phyloP scores from a whole-genome alignment of 2,888 invertebrate species.

The Cryptophagus acutangulus region DNA sequence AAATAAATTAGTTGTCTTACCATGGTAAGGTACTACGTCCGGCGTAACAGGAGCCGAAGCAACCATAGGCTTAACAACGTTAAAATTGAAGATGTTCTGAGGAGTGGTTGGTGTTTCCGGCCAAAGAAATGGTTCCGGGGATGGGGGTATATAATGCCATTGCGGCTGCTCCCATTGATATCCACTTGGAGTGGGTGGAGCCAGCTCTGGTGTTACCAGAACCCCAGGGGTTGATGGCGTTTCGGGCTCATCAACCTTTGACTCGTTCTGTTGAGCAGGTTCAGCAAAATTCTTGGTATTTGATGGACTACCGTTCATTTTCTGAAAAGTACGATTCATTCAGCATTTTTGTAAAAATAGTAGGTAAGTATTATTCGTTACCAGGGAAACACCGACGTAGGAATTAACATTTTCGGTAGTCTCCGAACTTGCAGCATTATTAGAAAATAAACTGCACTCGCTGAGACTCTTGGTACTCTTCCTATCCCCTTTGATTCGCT shows the following conservation, averaged over 20 bases:
- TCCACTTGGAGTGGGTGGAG: constrained; percentile 12
- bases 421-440: no score
- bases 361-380: constrained; percentile 22
- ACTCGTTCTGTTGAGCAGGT: no score
- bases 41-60: constrained; percentile 38
- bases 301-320: no score
- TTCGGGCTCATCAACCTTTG: no score
- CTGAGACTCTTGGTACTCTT: constrained; percentile 27
- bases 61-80: constrained; percentile 34
- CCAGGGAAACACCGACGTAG: constrained; percentile 36
- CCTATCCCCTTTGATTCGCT: constrained; percentile 31
- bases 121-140: constrained; percentile 28
- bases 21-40: constrained; percentile 34
- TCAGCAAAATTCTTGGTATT: no score
- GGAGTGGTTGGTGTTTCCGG: constrained; percentile 25
- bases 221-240: constrained; percentile 18
- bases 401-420: constrained; percentile 28
- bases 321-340: no score
- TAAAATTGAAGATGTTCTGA: constrained; percentile 22
- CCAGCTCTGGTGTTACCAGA: neutral
- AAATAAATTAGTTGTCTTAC: constrained; percentile 21
- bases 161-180: constrained; percentile 22
- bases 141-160: constrained; percentile 23
- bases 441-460: constrained; percentile 23
- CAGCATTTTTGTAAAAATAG: no score